Evolutionary conservation across 92 coral and sea anemone species (phyloP), one percentile per base, ranked within the genome.

Genomic region (Plumapathes pennacea): DNA sequence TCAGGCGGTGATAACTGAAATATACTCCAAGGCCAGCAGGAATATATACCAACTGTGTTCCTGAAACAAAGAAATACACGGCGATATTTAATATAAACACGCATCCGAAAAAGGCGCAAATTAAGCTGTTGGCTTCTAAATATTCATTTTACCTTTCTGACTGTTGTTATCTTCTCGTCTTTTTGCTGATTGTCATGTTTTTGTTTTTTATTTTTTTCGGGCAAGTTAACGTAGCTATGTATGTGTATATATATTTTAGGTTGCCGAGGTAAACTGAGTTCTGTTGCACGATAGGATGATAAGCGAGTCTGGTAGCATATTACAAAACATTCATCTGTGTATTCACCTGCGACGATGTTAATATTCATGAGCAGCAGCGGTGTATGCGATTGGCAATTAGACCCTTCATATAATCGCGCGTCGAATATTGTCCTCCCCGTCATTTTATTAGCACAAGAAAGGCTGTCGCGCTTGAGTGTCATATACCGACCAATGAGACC

Each of bases 301-400:
- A 41, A 63, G 64, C 62, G 32, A 4, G 41, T 72, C 26, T 46
- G 64, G 65, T 48, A 27, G 19, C 42, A 51, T 62, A 63, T 62
- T 72, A 72, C 78, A 46, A 41, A 58, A 36, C 63, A 22, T 25
- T 51, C 59, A 62, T 11, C 36, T 57, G 42, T 4, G 29, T 5
- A 12, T 74, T 32, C 85, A 78, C 85, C 85, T 78, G 85, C 80
- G 32, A 15, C 0, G 0, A 1, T 47, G 76, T 81, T n/a, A 81
- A 81, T 85, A 85, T 85, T 74, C 72, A 85, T 67, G 71, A 74
- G 23, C 22, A 21, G 46, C 52, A 13, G 41, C n/a, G n/a, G n/a
- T n/a, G n/a, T n/a, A 69, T 42, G 44, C 61, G 88, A 81, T 76
- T 61, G 78, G 78, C 84, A 76, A 81, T 81, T 81, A 76, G 60